These are phyloP conservation scores for Fulmarus glacialis DNA, from an alignment of 2,113 vertebrate species.

Conservation along the genomic window DNA sequence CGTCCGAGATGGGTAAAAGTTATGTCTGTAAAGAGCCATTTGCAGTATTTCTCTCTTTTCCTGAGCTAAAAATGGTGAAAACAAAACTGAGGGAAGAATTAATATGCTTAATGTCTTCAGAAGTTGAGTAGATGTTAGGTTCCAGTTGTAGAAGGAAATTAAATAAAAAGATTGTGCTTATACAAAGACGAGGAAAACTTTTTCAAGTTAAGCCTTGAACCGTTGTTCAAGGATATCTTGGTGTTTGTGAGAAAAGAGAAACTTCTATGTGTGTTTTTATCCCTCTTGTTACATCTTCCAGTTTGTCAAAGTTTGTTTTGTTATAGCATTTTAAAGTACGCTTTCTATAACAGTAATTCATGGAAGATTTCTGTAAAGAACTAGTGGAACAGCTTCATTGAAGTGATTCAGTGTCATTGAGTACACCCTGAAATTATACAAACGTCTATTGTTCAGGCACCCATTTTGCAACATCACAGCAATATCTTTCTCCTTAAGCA, in stretches of 20 bases:
- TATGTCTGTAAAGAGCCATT: neutral
- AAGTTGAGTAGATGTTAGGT: neutral
- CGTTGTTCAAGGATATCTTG: neutral
- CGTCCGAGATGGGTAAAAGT: fast-evolving
- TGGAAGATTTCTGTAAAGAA: neutral
- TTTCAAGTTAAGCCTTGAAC: neutral
- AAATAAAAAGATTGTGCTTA: neutral
- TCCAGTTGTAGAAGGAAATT: neutral
- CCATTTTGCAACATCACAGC: neutral
- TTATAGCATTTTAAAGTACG: neutral
- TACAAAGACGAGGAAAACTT: neutral
- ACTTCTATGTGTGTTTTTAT: fast-evolving
- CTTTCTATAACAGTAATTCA: neutral
- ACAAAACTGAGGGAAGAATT: neutral
- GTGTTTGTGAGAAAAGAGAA: neutral
- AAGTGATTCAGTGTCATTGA: constrained; percentile 12
- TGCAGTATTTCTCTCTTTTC: neutral
- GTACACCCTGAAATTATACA: neutral
- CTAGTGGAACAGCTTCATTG: constrained; percentile 29
- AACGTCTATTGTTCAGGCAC: neutral
- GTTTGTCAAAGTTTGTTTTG: neutral
- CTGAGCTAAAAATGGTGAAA: neutral
- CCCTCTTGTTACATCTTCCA: neutral
- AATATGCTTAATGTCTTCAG: neutral
- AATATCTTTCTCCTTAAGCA: neutral